Base-by-base conservation (phyloP, 2,888 invertebrate species). In the Hymenopus coronatus region DNA sequence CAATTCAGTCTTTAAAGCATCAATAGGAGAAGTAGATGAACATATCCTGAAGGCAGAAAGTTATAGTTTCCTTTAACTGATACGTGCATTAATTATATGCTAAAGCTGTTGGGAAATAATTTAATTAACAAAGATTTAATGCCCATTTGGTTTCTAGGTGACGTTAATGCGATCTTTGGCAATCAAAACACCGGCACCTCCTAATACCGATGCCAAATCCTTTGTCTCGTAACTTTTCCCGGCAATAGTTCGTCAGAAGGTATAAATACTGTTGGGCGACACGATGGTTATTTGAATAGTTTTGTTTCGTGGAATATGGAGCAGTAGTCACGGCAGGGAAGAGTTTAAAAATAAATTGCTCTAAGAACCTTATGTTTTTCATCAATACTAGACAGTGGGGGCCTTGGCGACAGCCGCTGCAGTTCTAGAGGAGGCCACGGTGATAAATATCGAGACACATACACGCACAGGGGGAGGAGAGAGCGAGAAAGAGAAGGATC, bases 291-390 rank as follows among this genome's bases (percentile, higher is more conserved):
- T 70, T 1, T 70, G 54, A 3, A 20, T 25, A 20, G 54, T 70
- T 70, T 70, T 70, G 20, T 70, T 70, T 70, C 20, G 54, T 70
- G 54, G 54, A 70, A 70, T 70, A 70, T 70, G 20, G 54, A 70
- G 20, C 54, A 20, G 54, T 20, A 20, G 25, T 3, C 54, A 3
- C 25, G 20, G 20, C 54, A 70, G 54, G 54, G 54, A 70, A 87
- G 87, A 70, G 87, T 87, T 84, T 87, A 87, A 87, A 87, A 87
- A 87, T 87, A 87, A 87, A 82, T 82, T 30, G 82, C 40, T 87
- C 33, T 14, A 82, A 87, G 54, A 87, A 87, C 87, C 87, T 87
- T 82, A 87, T 87, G 87, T 87, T 87, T 87, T 87, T 87, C 87
- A 87, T 87, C 87, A 87, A 87, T 87, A 87, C 87, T 87, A 87